Evolutionary conservation across 2,888 invertebrate species (phyloP).

Genomic region (Cephus rjabovi): DNA sequence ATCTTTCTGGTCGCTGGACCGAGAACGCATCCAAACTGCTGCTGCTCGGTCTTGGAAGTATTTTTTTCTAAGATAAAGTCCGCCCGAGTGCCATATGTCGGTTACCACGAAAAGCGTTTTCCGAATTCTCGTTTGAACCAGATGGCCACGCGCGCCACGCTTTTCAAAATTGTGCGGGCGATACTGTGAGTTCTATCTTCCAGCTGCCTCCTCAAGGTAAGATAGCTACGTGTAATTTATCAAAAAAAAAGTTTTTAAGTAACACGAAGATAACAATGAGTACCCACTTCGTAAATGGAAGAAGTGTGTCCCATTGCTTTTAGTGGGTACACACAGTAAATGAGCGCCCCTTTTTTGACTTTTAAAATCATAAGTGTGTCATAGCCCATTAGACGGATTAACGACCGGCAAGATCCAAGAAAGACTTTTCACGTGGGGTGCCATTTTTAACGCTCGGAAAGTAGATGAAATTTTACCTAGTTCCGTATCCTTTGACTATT

Average conservation of each 20-base stretch:
- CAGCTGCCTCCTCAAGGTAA: neutral
- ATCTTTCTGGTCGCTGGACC: conserved; percentile 12
- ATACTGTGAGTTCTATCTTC: neutral
- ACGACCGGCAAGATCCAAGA: conserved; percentile 49
- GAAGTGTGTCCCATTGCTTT: neutral
- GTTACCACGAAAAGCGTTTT: conserved; percentile 43
- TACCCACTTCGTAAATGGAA: neutral
- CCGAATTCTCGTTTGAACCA: conserved; percentile 53
- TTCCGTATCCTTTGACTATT: neutral
- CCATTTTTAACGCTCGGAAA: neutral
- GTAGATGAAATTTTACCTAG: neutral
- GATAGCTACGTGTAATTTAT: neutral
- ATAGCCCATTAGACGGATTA: conserved; percentile 56
- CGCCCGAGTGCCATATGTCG: conserved; percentile 59
- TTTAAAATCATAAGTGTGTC: conserved; percentile 49
- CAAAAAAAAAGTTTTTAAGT: neutral
- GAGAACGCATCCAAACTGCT: conserved; percentile 8
- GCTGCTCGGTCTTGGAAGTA: conserved; percentile 18
- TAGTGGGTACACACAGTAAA: neutral
- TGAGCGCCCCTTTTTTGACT: conserved; percentile 38
- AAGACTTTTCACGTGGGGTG: conserved; percentile 9
- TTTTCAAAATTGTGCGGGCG: conserved; percentile 10
- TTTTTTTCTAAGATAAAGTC: conserved; percentile 19
- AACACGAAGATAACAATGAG: neutral
- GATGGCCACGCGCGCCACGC: conserved; percentile 47